A percentile compares a stretch with the other conserved stretches of the same genome.
Evolutionary conservation across 2,797 vertebrate genomes (phyloP).

Genomic region (Typhlichthys eigenmanni): DNA sequence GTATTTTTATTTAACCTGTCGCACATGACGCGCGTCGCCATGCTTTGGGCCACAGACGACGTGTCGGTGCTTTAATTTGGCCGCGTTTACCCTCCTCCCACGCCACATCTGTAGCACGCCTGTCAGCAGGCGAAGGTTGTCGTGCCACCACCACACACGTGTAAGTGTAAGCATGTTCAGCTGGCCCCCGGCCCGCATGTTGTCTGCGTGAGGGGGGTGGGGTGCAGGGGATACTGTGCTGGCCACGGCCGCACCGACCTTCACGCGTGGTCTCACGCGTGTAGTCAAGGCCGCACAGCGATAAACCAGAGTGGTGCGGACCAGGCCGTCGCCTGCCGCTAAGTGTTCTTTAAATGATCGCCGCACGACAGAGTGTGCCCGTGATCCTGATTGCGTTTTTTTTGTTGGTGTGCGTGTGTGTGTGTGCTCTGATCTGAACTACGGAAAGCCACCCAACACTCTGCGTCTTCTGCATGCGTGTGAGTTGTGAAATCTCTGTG

Average conservation of each 20-base stretch:
- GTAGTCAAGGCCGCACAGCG: constrained; percentile 58
- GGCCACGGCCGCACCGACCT: constrained; percentile 75
- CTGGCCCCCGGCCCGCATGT: constrained; percentile 48
- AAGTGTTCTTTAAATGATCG: no score
- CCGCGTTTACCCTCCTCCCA: neutral
- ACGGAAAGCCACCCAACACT: constrained; percentile 21
- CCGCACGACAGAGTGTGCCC: no score
- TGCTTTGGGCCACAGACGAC: constrained; percentile 11
- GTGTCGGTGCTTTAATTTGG: constrained; percentile 7
- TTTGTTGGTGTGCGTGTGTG: no score
- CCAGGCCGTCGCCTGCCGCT: neutral
- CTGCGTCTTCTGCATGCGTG: constrained; percentile 25
- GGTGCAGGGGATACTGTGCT: constrained; percentile 72
- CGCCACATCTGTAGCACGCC: constrained; percentile 17
- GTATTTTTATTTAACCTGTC: no score
- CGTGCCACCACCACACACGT: constrained; percentile 26
- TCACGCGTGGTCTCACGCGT: constrained; percentile 72
- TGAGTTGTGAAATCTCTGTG: constrained; percentile 3
- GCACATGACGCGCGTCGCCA: no score
- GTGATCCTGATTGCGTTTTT: no score
- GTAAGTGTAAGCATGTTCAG: constrained; percentile 41
- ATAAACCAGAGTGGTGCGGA: constrained; percentile 25
- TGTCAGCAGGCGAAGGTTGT: constrained; percentile 26
- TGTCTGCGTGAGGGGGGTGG: constrained; percentile 35
- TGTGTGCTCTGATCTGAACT: constrained; percentile 17